These are phyloP conservation scores for Eulacestoma nigropectus DNA, from an alignment of 2,113 vertebrate genomes.

Conservation along the genomic window DNA sequence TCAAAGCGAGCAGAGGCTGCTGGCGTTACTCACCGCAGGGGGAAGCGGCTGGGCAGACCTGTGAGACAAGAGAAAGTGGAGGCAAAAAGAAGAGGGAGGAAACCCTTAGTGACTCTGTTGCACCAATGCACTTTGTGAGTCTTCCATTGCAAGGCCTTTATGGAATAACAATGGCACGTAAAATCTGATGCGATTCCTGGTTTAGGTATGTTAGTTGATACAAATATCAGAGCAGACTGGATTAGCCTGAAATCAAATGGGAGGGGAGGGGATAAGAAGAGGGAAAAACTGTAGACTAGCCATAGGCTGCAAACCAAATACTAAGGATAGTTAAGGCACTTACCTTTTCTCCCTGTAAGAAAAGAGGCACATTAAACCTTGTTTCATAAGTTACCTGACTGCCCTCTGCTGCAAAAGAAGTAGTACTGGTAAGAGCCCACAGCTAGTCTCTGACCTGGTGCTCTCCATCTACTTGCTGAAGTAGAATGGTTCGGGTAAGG, in stretches of 20 bases:
- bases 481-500: constrained; percentile 64
- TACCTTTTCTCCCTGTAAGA: constrained; percentile 44
- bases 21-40: constrained; percentile 76
- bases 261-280: constrained; percentile 6
- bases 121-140: constrained; percentile 71
- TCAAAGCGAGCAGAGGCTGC: constrained; percentile 81
- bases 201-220: not conserved
- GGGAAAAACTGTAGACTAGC: constrained; percentile 54
- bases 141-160: constrained; percentile 87
- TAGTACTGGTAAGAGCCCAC: constrained; percentile 73
- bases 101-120: constrained; percentile 84
- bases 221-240: not conserved
- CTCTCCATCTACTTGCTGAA: constrained; percentile 70
- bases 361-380: constrained; percentile 1
- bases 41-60: constrained; percentile 69
- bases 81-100: constrained; percentile 78
- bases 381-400: constrained; percentile 27
- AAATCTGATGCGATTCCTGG: not conserved
- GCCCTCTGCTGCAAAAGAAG: constrained; percentile 67
- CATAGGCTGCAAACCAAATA: constrained; percentile 75
- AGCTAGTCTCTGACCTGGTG: constrained; percentile 77
- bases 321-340: constrained; percentile 42
- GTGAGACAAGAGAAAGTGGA: constrained; percentile 67
- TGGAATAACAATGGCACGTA: not conserved
- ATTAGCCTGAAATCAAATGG: constrained; percentile 24